phyloP scores from a whole-genome alignment of 2,113 vertebrate species.

The Myiozetetes cayanensis region DNA sequence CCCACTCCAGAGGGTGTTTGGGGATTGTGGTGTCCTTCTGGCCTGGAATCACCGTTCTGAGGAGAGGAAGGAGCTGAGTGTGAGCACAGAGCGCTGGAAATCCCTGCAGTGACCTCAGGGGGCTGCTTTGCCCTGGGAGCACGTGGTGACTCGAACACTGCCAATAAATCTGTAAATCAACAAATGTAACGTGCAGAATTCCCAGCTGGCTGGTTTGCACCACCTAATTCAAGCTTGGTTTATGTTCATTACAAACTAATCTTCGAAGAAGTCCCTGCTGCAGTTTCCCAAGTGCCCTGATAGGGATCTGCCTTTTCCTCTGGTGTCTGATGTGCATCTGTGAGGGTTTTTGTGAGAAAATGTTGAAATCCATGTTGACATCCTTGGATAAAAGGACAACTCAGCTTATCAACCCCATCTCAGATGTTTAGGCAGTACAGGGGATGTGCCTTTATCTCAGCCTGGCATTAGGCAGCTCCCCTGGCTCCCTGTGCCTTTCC shows the following conservation, averaged over 20 bases:
- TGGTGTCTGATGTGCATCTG: background rate
- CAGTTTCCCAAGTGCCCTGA: accelerated
- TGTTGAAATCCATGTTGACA: accelerated
- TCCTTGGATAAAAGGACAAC: background rate
- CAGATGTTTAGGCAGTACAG: accelerated
- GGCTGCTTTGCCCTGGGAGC: background rate
- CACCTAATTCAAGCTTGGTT: background rate
- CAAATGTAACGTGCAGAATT: accelerated
- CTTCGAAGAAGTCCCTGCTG: background rate
- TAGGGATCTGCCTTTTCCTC: background rate
- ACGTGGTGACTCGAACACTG: accelerated
- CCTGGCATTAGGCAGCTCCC: background rate
- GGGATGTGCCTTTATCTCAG: accelerated
- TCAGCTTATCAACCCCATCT: background rate
- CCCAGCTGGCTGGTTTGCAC: background rate
- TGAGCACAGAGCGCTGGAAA: background rate
- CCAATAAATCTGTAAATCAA: background rate
- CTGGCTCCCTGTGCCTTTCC: background rate
- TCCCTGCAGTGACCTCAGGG: accelerated
- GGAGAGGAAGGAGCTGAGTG: accelerated
- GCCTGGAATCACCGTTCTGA: accelerated
- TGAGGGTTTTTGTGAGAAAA: accelerated
- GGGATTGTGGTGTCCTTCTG: background rate
- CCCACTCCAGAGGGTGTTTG: background rate
- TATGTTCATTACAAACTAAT: accelerated